Conservation (phyloP, 2,888 invertebrate species). For the Erannis defoliaria region DNA sequence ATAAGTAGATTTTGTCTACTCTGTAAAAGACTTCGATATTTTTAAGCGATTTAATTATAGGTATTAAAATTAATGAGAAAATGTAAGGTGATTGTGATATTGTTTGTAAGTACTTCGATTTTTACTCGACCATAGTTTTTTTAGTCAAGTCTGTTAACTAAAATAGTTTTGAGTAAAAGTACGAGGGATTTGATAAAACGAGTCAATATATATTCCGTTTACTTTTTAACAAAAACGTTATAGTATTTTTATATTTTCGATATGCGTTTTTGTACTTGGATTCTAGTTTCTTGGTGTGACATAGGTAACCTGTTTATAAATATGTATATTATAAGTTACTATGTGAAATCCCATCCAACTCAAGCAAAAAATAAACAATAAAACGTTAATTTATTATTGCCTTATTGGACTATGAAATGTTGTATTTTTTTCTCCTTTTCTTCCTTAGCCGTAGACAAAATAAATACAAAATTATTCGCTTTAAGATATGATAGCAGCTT, state of each 20-base stretch:
- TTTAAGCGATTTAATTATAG: conserved; percentile 34
- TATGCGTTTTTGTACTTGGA: not conserved
- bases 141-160: conserved; percentile 14
- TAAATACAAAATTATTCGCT: too few relatives aligned
- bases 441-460: too few relatives aligned
- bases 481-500: too few relatives aligned
- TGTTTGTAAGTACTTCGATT: conserved; percentile 58
- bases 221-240: not conserved
- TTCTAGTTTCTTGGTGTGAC: conserved; percentile 2
- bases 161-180: conserved; percentile 57
- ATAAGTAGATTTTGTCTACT: conserved; percentile 15
- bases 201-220: conserved; percentile 7
- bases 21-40: conserved; percentile 36
- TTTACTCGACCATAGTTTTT: conserved; percentile 56
- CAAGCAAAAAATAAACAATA: conserved; percentile 4
- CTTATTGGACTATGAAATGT: too few relatives aligned
- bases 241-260: not conserved
- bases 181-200: conserved; percentile 48
- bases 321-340: not conserved
- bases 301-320: conserved; percentile 5
- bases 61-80: conserved; percentile 16
- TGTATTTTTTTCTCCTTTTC: not conserved
- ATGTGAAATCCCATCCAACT: not conserved
- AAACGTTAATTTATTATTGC: conserved; percentile 9
- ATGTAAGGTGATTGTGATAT: conserved; percentile 45